Percentiles rank a stretch among this genome's conserved stretches.
Conservation (phyloP, 1,140 invertebrate genomes). For the Drosophila kikkawai region DNA sequence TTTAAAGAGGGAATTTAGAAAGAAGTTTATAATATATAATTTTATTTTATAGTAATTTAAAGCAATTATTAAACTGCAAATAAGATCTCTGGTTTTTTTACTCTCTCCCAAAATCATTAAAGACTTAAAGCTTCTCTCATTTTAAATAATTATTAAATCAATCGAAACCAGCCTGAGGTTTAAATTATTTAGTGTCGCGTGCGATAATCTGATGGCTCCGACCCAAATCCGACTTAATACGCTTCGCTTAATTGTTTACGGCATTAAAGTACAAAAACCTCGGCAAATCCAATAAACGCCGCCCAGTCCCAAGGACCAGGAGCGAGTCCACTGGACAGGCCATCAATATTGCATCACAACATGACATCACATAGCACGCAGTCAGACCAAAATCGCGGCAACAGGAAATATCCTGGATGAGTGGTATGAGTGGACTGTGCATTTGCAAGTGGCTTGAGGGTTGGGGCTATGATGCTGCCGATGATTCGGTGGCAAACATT, state of each 20-base stretch:
- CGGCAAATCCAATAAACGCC: constrained; percentile 76
- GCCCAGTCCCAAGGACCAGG: constrained; percentile 25
- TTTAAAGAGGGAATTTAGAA: background rate
- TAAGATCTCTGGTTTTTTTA: background rate
- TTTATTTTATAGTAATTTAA: too few species aligned
- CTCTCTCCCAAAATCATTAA: background rate
- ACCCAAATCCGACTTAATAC: constrained; percentile 78
- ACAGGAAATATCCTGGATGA: constrained; percentile 32
- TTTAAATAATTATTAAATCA: constrained; percentile 4
- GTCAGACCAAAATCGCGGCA: constrained; percentile 73
- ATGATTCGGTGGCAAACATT: constrained; percentile 74
- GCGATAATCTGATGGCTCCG: constrained; percentile 28
- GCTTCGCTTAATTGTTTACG: constrained; percentile 82
- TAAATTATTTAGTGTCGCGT: constrained; percentile 66
- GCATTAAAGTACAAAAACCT: constrained; percentile 82
- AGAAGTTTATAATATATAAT: too few species aligned
- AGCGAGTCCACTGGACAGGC: constrained; percentile 29
- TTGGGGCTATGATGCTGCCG: constrained; percentile 8
- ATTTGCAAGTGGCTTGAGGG: constrained; percentile 3
- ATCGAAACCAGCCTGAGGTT: background rate
- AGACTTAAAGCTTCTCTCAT: constrained; percentile 8
- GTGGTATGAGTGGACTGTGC: background rate
- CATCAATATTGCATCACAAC: constrained; percentile 75
- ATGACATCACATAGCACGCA: constrained; percentile 51
- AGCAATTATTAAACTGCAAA: too few species aligned